These are phyloP conservation scores for Vulpes vulpes DNA, from an alignment of 2,113 vertebrate genomes.

Conservation along the genomic window DNA sequence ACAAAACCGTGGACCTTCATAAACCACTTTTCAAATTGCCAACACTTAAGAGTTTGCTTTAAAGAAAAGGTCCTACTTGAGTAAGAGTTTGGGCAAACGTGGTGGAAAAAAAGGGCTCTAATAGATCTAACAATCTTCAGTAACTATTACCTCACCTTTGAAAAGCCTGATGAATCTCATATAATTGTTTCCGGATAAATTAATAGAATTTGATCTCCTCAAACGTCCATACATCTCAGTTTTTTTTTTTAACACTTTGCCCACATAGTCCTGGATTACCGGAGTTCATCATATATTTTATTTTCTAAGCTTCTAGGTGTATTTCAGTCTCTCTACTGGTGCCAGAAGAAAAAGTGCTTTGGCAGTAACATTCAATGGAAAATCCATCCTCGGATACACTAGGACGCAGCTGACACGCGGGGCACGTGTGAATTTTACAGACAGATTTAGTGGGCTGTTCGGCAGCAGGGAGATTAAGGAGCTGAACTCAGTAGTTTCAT, in stretches of 20 bases:
- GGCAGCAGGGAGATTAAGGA: constrained; percentile 55
- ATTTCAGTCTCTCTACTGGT: constrained; percentile 56
- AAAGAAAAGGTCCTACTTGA: not conserved
- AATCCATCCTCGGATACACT: constrained; percentile 2
- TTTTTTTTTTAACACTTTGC: not conserved
- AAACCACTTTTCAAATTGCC: not conserved
- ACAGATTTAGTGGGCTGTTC: constrained; percentile 55
- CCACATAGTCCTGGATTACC: not conserved
- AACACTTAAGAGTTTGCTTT: not conserved
- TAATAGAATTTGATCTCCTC: not conserved
- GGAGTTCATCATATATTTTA: constrained; percentile 29
- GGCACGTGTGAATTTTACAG: constrained; percentile 21
- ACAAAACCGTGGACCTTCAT: not conserved
- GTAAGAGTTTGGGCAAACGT: not conserved
- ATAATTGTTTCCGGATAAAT: constrained; percentile 6
- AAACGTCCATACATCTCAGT: not conserved
- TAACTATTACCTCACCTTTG: not conserved
- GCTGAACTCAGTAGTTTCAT: constrained; percentile 57
- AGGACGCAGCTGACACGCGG: not conserved
- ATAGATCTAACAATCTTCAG: not conserved
- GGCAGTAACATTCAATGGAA: constrained; percentile 29
- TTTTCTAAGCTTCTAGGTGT: constrained; percentile 28
- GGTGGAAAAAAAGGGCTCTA: not conserved
- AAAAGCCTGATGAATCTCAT: not conserved
- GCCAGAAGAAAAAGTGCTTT: constrained; percentile 55